A percentile compares a stretch with the other conserved stretches of the same genome.
Evolutionary conservation across 2,113 vertebrate genomes (phyloP).

Genomic region (Apus apus): DNA sequence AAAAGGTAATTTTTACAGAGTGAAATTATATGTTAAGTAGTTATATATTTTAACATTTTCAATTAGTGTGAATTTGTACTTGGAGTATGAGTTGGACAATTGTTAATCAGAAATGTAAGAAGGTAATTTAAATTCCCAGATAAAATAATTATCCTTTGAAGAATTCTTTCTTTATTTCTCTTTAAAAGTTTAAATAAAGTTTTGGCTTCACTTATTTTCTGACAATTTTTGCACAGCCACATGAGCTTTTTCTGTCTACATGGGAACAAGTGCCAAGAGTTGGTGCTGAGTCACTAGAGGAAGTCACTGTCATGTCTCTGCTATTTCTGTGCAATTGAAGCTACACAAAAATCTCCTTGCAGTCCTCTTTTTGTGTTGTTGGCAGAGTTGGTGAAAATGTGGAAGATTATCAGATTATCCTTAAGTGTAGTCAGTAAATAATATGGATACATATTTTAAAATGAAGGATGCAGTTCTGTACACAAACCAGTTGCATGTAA

Average conservation of each 20-base stretch:
- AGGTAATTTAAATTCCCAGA: not conserved
- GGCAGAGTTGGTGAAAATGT: not conserved
- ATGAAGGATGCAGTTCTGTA: not conserved
- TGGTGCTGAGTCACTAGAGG: not conserved
- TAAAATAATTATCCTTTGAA: not conserved
- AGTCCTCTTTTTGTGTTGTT: not conserved
- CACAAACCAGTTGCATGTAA: not conserved
- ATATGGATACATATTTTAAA: not conserved
- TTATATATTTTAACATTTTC: not conserved
- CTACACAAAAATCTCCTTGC: not conserved
- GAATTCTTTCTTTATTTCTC: not conserved
- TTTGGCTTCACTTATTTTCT: not conserved
- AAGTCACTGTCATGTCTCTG: rapidly evolving
- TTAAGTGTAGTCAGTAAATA: not conserved
- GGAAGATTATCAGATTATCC: not conserved
- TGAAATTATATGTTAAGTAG: not conserved
- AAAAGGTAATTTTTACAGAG: not conserved
- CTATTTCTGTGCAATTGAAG: not conserved
- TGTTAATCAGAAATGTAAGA: not conserved
- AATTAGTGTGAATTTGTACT: not conserved
- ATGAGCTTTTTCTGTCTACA: not conserved
- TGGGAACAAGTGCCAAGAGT: not conserved
- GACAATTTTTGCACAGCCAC: not conserved
- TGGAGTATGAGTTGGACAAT: not conserved
- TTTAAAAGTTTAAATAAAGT: not conserved